phyloP scores from a whole-genome alignment of 30 jellyfish, hydroid and myxozoan genomes.

The Kudoa iwatai region DNA sequence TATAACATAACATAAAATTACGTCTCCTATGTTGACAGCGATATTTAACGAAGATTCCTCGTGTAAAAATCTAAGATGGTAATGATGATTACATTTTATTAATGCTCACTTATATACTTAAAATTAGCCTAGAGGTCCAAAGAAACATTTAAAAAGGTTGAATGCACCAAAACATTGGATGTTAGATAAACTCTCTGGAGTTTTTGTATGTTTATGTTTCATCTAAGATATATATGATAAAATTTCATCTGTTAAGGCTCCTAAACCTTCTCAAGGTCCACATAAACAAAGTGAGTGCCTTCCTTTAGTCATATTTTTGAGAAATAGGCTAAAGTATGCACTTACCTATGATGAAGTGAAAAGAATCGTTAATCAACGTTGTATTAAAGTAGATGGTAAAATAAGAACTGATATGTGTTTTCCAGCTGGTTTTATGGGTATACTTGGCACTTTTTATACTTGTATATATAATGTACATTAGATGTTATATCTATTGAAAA shows the following conservation, averaged over 20 bases:
- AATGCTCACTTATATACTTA: no score
- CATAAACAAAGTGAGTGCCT: slow-evolving; percentile 64
- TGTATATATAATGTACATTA: no score
- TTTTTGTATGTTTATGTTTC: slow-evolving; percentile 14
- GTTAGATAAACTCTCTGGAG: slow-evolving; percentile 87
- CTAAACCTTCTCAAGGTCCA: slow-evolving; percentile 88
- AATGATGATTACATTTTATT: no score
- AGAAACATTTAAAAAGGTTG: slow-evolving; percentile 93
- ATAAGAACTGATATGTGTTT: slow-evolving; percentile 43
- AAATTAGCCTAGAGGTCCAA: slow-evolving; percentile 44
- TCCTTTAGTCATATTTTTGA: slow-evolving; percentile 34
- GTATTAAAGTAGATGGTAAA: slow-evolving; percentile 59
- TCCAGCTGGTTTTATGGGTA: slow-evolving; percentile 94
- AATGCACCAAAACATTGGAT: slow-evolving; percentile 97
- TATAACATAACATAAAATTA: no score
- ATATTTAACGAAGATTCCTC: no score
- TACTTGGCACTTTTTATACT: no score
- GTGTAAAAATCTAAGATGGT: no score
- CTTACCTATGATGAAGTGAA: slow-evolving; percentile 38
- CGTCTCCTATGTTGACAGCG: no score
- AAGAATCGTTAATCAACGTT: slow-evolving; percentile 28
- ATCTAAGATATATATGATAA: no score
- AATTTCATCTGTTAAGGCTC: slow-evolving; percentile 18
- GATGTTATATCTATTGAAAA: slow-evolving; percentile 50
- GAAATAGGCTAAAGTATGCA: slow-evolving; percentile 67